phyloP scores from a whole-genome alignment of 2,888 invertebrate species.

The Macropis europaea region DNA sequence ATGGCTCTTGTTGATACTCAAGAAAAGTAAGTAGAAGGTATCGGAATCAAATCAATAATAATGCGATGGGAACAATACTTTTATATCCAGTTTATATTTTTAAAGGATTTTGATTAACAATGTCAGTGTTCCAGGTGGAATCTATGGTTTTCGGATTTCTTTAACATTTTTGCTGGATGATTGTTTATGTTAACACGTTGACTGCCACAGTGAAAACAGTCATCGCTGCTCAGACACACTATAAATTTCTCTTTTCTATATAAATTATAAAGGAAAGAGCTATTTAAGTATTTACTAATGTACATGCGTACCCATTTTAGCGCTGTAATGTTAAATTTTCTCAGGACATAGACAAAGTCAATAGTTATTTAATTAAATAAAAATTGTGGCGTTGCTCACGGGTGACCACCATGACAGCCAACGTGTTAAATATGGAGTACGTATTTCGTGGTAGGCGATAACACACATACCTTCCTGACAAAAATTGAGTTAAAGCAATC shows the following conservation, averaged over 20 bases:
- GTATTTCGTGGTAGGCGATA: conserved; percentile 16
- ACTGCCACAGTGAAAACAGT: no score
- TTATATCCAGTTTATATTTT: conserved; percentile 16
- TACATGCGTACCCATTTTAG: no score
- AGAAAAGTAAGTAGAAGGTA: conserved; percentile 79
- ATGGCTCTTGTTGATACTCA: conserved; percentile 81
- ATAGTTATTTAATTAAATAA: no score
- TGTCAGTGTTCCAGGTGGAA: conserved; percentile 9
- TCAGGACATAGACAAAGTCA: no score
- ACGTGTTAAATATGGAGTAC: conserved; percentile 12
- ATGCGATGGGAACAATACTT: conserved; percentile 9
- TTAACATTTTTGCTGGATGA: conserved; percentile 18
- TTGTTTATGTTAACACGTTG: no score
- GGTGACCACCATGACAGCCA: no score
- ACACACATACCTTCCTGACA: not conserved
- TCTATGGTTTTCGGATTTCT: conserved; percentile 25
- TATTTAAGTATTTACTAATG: no score
- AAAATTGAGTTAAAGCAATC: not conserved
- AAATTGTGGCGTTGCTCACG: no score
- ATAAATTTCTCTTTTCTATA: no score
- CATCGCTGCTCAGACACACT: no score
- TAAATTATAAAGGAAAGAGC: no score
- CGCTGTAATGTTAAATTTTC: no score
- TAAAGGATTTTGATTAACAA: conserved; percentile 12
- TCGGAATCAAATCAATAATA: conserved; percentile 4